These are phyloP conservation scores for Proteles cristata DNA, from an alignment of 2,113 vertebrate species.

Conservation along the genomic window DNA sequence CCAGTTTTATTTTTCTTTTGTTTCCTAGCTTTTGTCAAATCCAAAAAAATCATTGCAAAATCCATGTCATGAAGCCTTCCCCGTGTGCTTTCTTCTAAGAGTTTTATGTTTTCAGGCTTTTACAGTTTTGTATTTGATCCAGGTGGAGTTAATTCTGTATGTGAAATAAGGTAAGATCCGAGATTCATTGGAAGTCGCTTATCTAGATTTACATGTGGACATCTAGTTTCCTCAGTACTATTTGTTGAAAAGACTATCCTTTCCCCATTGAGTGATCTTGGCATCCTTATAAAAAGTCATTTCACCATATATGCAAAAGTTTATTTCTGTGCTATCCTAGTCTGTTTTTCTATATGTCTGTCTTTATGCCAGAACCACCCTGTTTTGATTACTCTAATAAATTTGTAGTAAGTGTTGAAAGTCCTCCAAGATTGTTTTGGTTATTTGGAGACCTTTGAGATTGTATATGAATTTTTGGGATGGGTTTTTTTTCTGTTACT, in stretches of 20 bases:
- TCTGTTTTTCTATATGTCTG: neutral
- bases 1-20: neutral
- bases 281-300: neutral
- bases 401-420: conserved; percentile 6
- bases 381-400: neutral
- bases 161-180: neutral
- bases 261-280: neutral
- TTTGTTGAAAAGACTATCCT: neutral
- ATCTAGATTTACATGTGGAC: neutral
- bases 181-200: neutral
- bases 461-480: neutral
- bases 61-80: neutral
- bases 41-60: neutral
- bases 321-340: neutral
- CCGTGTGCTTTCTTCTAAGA: neutral
- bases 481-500: neutral
- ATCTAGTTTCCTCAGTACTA: neutral
- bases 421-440: neutral
- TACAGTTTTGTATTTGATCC: neutral
- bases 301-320: neutral
- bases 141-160: neutral
- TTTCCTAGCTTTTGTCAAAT: neutral
- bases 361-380: neutral
- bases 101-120: neutral
- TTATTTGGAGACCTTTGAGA: neutral